Evolutionary conservation across 2,888 invertebrate species (phyloP), one percentile per base, ranked within the genome.

Genomic region (Melipona beecheii): DNA sequence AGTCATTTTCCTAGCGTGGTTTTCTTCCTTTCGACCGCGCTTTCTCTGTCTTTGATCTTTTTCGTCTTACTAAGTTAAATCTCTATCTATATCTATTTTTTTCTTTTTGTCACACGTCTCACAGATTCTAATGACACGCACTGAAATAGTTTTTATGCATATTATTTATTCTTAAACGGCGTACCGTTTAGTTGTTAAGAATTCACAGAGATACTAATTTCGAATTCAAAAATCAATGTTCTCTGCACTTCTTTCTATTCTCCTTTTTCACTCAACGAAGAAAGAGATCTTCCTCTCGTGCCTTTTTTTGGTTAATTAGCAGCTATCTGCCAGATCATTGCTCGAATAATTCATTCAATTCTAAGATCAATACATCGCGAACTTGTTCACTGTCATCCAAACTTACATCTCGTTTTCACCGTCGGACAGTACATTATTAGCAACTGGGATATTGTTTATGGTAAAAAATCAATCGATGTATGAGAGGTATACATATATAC

Each of bases 241-340:
- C n/a, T n/a, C 15, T 15, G 11, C 43, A 43, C 24, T 58, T n/a
- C n/a, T 58, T 58, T 5, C 56, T 58, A n/a, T 11, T 49, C 21
- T 58, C 11, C 15, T 36, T 43, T 27, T 62, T 43, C 49, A 31
- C 31, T 52, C 13, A 31, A n/a, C 27, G 36, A 36, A 24, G 52
- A 5, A 54, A 9, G n/a, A 68, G 50, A 58, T 76, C 13, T 62
- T 13, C 5, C 9, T 36, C 17, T 56, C 15, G 2, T 56, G 5
- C 15, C 2, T 56, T 68, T 68, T 15, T 27, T 73, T 69, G 21
- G 78, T 81, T 84, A 86, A 56, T 75, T 81, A 66, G 62, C 50
- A 78, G 72, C 70, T 65, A 75, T 65, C 65, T 78, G 75, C 78
- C 56, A 58, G 73, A 84, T 84, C 85, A 81, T 86, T 76, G 70